Evolutionary conservation across 2,888 invertebrate genomes (phyloP).

Genomic region (Crioceris asparagi): DNA sequence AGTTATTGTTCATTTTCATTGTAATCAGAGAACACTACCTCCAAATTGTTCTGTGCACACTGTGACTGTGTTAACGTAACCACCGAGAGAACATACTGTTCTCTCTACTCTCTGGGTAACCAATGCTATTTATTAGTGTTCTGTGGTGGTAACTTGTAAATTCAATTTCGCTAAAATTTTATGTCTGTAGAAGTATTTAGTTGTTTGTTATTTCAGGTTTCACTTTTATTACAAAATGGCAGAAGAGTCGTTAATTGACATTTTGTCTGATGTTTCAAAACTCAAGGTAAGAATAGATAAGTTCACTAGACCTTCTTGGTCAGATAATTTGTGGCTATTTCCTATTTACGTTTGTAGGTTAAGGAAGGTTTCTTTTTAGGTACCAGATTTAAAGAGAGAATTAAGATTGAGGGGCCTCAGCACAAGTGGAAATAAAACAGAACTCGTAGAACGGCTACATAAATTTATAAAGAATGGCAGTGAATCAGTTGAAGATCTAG

Average conservation of each 20-base stretch:
- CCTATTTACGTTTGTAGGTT: constrained; percentile 8
- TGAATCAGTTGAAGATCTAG: constrained; percentile 43
- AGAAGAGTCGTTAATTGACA: constrained; percentile 19
- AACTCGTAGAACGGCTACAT: constrained; percentile 67
- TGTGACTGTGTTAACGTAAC: too few relatives aligned
- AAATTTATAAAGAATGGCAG: constrained; percentile 40
- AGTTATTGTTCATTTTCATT: too few relatives aligned
- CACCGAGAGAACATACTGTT: too few relatives aligned
- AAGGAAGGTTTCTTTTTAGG: constrained; percentile 42
- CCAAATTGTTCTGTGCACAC: too few relatives aligned
- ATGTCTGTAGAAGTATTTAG: too few relatives aligned
- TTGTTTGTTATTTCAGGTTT: too few relatives aligned
- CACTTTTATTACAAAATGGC: constrained; percentile 23
- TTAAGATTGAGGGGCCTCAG: constrained; percentile 67
- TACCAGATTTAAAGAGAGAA: constrained; percentile 74
- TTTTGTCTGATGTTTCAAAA: constrained; percentile 26
- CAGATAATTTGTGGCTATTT: background rate
- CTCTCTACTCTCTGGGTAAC: too few relatives aligned
- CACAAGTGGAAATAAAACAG: constrained; percentile 69
- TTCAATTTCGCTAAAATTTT: too few relatives aligned
- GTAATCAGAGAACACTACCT: too few relatives aligned
- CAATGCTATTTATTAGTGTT: too few relatives aligned
- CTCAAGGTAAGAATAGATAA: constrained; percentile 25
- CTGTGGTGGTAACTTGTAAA: too few relatives aligned
- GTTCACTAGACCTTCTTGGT: constrained; percentile 1